These are phyloP conservation scores for Porites evermanni DNA, from an alignment of 92 coral and sea anemone genomes.

Conservation along the genomic window DNA sequence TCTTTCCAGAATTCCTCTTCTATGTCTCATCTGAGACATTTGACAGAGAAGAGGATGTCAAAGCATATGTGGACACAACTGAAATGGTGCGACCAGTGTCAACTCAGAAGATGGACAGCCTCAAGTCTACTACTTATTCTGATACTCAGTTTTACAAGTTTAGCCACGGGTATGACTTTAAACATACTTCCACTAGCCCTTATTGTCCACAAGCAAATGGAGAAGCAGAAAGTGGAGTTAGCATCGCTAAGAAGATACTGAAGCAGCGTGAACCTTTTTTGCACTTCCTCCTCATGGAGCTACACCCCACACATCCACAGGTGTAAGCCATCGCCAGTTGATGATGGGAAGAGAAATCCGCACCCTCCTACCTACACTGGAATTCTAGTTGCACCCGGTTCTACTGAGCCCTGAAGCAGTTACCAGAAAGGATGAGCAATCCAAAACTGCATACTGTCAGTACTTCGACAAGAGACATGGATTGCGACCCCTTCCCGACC, in stretches of 20 bases:
- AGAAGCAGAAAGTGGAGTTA: conserved; percentile 51
- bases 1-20: conserved; percentile 52
- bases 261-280: conserved; percentile 47
- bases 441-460: conserved; percentile 1
- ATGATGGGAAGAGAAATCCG: too few relatives aligned
- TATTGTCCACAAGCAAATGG: conserved; percentile 61
- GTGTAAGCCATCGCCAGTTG: conserved; percentile 41
- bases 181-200: conserved; percentile 66
- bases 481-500: not conserved
- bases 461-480: conserved; percentile 6
- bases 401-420: not conserved
- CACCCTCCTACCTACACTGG: not conserved
- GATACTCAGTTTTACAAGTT: conserved; percentile 51
- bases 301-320: conserved; percentile 44
- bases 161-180: conserved; percentile 18
- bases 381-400: not conserved
- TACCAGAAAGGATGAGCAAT: not conserved
- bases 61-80: conserved; percentile 27
- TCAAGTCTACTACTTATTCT: conserved; percentile 19
- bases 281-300: conserved; percentile 56
- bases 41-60: conserved; percentile 37
- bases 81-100: conserved; percentile 42
- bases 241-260: too few relatives aligned
- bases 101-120: conserved; percentile 30
- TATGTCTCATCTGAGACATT: not conserved